Evolutionary conservation across 2,113 vertebrate genomes (phyloP), one percentile per base, ranked within the genome.

Genomic region (Micromys minutus): DNA sequence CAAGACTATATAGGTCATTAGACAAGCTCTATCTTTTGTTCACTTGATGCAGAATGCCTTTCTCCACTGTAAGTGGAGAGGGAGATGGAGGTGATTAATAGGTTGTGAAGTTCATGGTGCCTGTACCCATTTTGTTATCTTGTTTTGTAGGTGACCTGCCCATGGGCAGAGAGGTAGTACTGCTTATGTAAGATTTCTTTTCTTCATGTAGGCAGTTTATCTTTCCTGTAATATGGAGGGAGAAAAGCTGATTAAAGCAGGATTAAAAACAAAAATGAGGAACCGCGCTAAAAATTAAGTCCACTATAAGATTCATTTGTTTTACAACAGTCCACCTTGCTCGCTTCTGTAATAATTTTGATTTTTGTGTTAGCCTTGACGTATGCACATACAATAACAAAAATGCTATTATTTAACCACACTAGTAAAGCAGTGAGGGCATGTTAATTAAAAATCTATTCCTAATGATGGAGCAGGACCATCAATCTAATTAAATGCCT

Each of bases 281-380:
- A 65, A 63, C 1, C 89, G 11, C 61, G 65, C 21, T 76, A 12
- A 76, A 52, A 26, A 74, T 45, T 79, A 80, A 75, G 39, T 42
- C 9, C 39, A 75, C 83, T 83, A 91, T 26, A 87, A 94, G 67
- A 95, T 57, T 52, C 52, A 71, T 74, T 85, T 50, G 24, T 84
- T 88, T 89, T 74, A 90, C 59, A 95, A 93, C 74, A 34, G 4
- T 57, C n/a, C 36, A 12, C 17, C 10, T 86, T 91, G 26, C 50
- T 90, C 84, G 55, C 21, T 34, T 80, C 69, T 89, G 17, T 81
- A 71, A 69, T 76, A 45, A 74, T 87, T 75, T 90, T 75, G 21
- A 4, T 42, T 92, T 87, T 93, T 87, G 9, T 87, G 76, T 71
- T 17, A 76, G 8, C 10, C 16, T 80, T 61, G 36, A 50, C 15